A percentile compares a stretch with the other conserved stretches of the same genome.
phyloP scores from a whole-genome alignment of 1,140 invertebrate genomes.

The Rhopalosiphum maidis region DNA sequence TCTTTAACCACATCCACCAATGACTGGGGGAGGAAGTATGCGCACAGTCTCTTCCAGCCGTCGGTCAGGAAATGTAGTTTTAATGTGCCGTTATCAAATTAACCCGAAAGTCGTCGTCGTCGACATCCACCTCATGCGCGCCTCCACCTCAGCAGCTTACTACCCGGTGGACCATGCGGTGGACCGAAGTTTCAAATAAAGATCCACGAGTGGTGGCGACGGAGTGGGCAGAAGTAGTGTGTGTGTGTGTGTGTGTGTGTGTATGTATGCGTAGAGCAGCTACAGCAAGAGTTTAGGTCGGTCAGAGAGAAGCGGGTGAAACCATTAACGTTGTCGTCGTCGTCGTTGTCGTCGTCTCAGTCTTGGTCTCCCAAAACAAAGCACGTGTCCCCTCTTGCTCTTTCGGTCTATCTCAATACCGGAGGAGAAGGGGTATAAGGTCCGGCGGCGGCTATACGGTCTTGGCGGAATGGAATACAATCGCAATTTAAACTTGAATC shows the following conservation, averaged over 20 bases:
- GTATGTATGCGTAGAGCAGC: neutral
- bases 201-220: neutral
- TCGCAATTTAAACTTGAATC: slow-evolving; percentile 57
- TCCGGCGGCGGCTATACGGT: slow-evolving; percentile 37
- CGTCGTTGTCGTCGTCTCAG: neutral
- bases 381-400: slow-evolving; percentile 13
- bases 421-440: neutral
- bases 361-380: slow-evolving; percentile 40
- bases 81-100: slow-evolving; percentile 57
- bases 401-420: neutral
- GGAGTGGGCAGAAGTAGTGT: neutral
- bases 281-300: slow-evolving; percentile 41
- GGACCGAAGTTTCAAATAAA: slow-evolving; percentile 44
- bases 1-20: neutral
- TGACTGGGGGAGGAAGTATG: neutral
- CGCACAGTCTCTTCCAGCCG: slow-evolving; percentile 44
- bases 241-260: neutral
- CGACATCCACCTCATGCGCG: slow-evolving; percentile 36
- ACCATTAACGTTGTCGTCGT: slow-evolving; percentile 56
- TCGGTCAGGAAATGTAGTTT: slow-evolving; percentile 57
- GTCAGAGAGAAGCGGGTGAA: slow-evolving; percentile 40
- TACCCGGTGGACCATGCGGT: neutral
- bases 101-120: slow-evolving; percentile 54
- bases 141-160: neutral
- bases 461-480: slow-evolving; percentile 43